Conservation (phyloP, 2,797 vertebrate genomes). For the Garrulus glandarius region DNA sequence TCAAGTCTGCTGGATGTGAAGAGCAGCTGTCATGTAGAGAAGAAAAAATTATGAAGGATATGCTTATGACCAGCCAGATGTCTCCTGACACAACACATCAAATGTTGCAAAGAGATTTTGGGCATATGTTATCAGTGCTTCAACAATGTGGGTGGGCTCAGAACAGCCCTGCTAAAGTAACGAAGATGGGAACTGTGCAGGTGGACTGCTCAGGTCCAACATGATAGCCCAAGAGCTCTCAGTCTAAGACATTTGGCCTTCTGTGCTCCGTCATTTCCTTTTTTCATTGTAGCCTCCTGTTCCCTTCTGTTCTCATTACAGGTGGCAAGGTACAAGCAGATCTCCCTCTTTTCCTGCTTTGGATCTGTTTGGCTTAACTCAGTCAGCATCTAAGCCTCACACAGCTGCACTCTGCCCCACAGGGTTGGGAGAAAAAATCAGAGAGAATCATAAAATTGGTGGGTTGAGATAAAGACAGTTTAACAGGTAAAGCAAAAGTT, state of each 20-base stretch:
- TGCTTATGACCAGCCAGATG: background rate
- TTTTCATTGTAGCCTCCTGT: background rate
- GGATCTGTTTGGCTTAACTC: background rate
- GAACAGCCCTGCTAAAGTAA: background rate
- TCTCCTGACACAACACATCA: background rate
- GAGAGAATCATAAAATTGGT: background rate
- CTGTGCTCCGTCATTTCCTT: background rate
- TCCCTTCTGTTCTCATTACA: accelerated
- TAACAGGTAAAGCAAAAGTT: background rate
- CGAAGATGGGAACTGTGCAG: background rate
- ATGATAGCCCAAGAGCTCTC: background rate
- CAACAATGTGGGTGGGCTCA: background rate
- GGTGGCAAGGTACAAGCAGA: accelerated
- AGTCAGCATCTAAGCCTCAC: background rate
- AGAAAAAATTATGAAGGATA: background rate
- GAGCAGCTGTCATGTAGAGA: background rate
- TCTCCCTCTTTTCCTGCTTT: background rate
- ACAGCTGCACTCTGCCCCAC: background rate
- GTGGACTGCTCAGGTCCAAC: background rate
- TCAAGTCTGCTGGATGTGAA: background rate
- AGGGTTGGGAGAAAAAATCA: background rate
- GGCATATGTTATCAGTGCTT: background rate
- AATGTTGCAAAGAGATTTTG: background rate
- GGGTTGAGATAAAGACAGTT: background rate
- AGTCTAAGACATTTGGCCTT: background rate